These are phyloP conservation scores for Psammodynastes pulverulentus DNA, from an alignment of 2,113 vertebrate species.

Conservation along the genomic window DNA sequence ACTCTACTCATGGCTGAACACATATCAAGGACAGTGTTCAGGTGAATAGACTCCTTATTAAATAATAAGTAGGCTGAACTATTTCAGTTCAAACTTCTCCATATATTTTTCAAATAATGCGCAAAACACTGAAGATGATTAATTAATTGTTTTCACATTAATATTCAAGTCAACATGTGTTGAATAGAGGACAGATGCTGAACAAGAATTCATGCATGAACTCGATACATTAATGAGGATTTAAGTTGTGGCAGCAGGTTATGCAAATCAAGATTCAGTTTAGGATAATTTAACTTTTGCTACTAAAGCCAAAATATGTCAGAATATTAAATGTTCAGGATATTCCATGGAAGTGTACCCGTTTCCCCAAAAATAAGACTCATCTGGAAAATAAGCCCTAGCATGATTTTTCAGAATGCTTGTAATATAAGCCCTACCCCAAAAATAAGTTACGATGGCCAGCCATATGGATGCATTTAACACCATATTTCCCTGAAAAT, in stretches of 20 bases:
- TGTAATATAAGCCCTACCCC: no score
- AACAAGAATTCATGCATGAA: neutral
- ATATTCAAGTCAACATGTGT: neutral
- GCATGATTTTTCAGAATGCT: no score
- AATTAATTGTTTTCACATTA: neutral
- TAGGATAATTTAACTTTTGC: neutral
- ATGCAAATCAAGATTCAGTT: neutral
- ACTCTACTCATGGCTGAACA: neutral
- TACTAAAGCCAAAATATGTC: neutral
- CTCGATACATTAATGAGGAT: neutral
- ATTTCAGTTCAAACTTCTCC: neutral
- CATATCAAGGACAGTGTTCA: neutral
- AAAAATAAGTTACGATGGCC: no score
- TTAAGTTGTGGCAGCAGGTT: neutral
- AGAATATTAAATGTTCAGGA: neutral
- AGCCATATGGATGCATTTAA: no score
- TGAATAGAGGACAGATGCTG: neutral
- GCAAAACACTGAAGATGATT: neutral
- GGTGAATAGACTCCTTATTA: neutral
- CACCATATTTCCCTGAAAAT: no score
- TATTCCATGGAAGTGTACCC: neutral
- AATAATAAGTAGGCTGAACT: neutral
- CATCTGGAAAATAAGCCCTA: no score
- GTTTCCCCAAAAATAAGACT: no score
- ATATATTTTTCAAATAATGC: neutral